Evolutionary conservation across 2,797 vertebrate genomes (phyloP).

Genomic region (Dallia pectoralis): DNA sequence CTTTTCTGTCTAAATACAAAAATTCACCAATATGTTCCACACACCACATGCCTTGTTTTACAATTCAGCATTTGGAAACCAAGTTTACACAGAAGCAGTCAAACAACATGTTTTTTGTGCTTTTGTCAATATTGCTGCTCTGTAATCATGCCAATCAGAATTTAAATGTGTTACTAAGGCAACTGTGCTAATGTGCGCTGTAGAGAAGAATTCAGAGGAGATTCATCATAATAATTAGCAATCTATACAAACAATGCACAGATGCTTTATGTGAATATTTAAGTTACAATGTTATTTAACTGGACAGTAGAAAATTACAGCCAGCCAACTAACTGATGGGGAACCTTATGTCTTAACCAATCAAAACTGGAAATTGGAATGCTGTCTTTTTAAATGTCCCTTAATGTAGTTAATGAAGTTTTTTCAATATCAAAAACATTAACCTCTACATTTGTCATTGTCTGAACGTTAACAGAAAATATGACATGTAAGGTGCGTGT

Average conservation of each 20-base stretch:
- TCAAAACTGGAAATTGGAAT: slow-evolving; percentile 46
- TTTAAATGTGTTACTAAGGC: slow-evolving; percentile 25
- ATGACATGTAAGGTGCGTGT: too few relatives aligned
- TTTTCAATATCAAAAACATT: background rate
- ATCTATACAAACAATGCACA: slow-evolving; percentile 18
- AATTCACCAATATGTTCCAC: slow-evolving; percentile 28
- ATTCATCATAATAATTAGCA: slow-evolving; percentile 14
- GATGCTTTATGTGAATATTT: slow-evolving; percentile 27
- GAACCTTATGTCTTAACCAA: slow-evolving; percentile 57
- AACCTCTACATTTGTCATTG: background rate
- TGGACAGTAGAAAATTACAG: slow-evolving; percentile 49
- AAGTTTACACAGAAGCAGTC: slow-evolving; percentile 16
- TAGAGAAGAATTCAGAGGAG: slow-evolving; percentile 33
- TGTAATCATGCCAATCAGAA: slow-evolving; percentile 28
- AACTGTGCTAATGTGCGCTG: slow-evolving; percentile 36
- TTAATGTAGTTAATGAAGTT: background rate
- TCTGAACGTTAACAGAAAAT: too few relatives aligned
- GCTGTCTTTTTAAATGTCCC: background rate
- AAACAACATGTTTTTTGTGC: slow-evolving; percentile 37
- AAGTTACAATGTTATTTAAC: slow-evolving; percentile 47
- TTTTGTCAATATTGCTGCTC: slow-evolving; percentile 26
- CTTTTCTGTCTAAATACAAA: slow-evolving; percentile 29
- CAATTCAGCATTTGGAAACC: background rate
- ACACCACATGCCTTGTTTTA: slow-evolving; percentile 19
- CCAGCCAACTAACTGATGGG: slow-evolving; percentile 6